phyloP scores from a whole-genome alignment of 1,140 invertebrate genomes.

The Centruroides vittatus region DNA sequence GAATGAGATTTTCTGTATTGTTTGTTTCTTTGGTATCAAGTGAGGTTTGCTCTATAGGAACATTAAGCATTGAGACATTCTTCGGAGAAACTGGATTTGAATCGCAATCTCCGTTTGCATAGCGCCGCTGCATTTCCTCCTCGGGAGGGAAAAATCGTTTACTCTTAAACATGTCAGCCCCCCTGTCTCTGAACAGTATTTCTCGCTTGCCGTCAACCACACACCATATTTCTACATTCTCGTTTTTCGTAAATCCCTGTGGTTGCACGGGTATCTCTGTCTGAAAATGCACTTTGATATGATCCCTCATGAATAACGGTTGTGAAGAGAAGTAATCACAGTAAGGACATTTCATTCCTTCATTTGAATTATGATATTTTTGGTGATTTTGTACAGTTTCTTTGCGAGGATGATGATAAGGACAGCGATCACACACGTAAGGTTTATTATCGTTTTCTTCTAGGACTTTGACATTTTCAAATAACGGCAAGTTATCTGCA shows the following conservation, averaged over 20 bases:
- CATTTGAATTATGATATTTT: slow-evolving; percentile 46
- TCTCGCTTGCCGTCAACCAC: slow-evolving; percentile 2
- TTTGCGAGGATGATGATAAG: slow-evolving; percentile 53
- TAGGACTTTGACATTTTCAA: slow-evolving; percentile 4
- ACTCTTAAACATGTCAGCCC: not conserved
- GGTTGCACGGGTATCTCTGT: slow-evolving; percentile 40
- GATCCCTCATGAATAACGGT: slow-evolving; percentile 58
- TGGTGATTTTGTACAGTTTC: slow-evolving; percentile 60
- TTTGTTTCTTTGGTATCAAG: too few relatives aligned
- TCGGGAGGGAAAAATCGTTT: not conserved
- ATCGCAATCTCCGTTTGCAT: not conserved
- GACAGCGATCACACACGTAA: slow-evolving; percentile 54
- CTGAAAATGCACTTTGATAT: slow-evolving; percentile 61
- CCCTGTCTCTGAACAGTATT: slow-evolving; percentile 14
- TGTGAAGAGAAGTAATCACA: slow-evolving; percentile 69
- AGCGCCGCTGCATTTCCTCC: not conserved
- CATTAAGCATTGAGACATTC: too few relatives aligned
- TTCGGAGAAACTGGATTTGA: too few relatives aligned
- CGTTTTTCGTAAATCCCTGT: slow-evolving; percentile 35
- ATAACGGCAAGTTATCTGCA: not conserved
- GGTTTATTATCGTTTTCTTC: slow-evolving; percentile 32
- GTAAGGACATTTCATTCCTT: slow-evolving; percentile 53
- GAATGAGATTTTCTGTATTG: too few relatives aligned
- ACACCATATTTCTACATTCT: slow-evolving; percentile 7
- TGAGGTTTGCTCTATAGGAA: too few relatives aligned